A percentile compares a stretch with the other conserved stretches of the same genome.
Conservation (phyloP, 2,113 vertebrate genomes). For the Ictalurus punctatus region DNA sequence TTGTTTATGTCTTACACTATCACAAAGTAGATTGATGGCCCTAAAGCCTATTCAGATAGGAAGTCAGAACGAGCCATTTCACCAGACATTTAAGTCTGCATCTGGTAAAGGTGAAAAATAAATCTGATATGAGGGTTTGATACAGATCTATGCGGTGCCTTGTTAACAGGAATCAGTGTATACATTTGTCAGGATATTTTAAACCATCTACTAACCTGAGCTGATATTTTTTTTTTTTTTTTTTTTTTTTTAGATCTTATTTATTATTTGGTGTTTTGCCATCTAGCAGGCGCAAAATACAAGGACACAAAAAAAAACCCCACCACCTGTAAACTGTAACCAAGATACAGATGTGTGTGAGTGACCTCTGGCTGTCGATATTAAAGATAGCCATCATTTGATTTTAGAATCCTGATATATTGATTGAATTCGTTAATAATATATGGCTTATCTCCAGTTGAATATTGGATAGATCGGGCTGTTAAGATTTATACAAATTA, state of each 20-base stretch:
- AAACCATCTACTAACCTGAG: not conserved
- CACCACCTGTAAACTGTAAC: not conserved
- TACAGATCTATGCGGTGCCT: not conserved
- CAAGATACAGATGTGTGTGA: not conserved
- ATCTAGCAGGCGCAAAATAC: not conserved
- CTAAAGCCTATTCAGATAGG: conserved; percentile 51
- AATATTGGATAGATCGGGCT: not conserved
- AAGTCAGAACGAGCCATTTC: conserved; percentile 33
- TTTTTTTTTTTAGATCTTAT: not conserved
- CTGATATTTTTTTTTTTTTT: not conserved
- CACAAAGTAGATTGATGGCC: conserved; percentile 53
- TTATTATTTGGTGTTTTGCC: not conserved
- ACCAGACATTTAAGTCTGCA: conserved; percentile 16
- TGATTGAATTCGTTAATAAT: conserved; percentile 3
- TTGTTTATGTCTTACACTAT: conserved; percentile 47
- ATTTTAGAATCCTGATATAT: conserved; percentile 7
- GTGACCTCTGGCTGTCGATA: not conserved
- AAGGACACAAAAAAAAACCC: not conserved
- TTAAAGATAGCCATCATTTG: not conserved
- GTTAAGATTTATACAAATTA: not conserved
- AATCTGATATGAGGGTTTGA: conserved; percentile 26
- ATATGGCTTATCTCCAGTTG: not conserved
- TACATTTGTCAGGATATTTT: not conserved
- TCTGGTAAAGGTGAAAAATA: conserved; percentile 14
- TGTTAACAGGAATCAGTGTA: not conserved